Evolutionary conservation across 2,113 vertebrate species (phyloP).

Genomic region (Neolamprologus modestus): DNA sequence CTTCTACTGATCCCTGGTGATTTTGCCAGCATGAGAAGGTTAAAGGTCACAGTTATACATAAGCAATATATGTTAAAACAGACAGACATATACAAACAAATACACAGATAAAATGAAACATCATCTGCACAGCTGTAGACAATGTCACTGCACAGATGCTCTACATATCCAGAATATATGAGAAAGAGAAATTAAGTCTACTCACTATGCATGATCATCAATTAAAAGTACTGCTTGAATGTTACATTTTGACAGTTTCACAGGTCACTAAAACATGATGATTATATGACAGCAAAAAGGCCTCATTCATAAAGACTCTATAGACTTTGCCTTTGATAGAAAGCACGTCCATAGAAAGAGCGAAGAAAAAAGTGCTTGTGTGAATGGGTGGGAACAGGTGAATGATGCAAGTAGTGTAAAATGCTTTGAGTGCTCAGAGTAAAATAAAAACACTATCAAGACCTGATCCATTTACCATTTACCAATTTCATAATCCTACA

Average conservation of each 20-base stretch:
- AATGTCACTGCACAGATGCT: background rate
- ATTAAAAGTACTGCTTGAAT: background rate
- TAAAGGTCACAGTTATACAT: slow-evolving; percentile 62
- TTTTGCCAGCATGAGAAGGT: slow-evolving; percentile 47
- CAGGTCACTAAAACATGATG: background rate
- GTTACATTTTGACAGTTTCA: background rate
- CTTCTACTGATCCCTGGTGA: slow-evolving; percentile 74
- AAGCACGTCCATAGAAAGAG: accelerated
- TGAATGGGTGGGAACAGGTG: background rate
- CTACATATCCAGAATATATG: background rate
- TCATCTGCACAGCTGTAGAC: background rate
- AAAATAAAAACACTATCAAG: background rate
- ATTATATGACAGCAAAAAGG: background rate
- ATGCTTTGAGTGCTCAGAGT: background rate
- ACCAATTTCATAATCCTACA: background rate
- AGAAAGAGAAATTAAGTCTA: background rate
- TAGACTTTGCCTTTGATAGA: background rate
- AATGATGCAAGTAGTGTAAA: background rate
- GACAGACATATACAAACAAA: background rate
- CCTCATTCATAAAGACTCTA: background rate
- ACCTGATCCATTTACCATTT: background rate
- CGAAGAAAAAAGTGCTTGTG: background rate
- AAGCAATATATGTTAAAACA: background rate
- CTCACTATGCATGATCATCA: background rate
- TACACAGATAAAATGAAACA: background rate